Percentiles rank a stretch among this genome's conserved stretches.
Evolutionary conservation across 2,888 invertebrate genomes (phyloP).

Genomic region (Ceraclea dissimilis): DNA sequence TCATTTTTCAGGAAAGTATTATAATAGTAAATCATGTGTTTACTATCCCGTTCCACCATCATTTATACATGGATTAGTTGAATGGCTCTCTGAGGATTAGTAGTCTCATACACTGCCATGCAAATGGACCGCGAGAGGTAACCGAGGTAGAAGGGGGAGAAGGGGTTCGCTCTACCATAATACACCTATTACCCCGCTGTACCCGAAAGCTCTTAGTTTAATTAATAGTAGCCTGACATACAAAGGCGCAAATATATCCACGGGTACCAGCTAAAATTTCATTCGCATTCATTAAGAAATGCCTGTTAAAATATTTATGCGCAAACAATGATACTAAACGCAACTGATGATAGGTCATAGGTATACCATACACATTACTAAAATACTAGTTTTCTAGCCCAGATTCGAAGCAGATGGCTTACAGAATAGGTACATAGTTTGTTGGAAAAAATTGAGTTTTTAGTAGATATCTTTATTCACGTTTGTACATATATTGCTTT

Average conservation of each 20-base stretch:
- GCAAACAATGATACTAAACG: too few species aligned
- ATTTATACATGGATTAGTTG: constrained; percentile 18
- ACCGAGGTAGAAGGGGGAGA: neutral
- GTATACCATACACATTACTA: too few species aligned
- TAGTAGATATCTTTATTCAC: too few species aligned
- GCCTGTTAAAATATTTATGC: too few species aligned
- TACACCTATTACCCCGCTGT: neutral
- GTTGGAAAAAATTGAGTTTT: too few species aligned
- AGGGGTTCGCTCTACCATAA: neutral
- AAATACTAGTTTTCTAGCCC: too few species aligned
- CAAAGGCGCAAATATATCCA: neutral
- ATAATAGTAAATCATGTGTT: neutral
- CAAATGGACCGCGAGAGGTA: constrained; percentile 15
- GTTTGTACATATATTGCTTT: too few species aligned
- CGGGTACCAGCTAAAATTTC: too few species aligned
- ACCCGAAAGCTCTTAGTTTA: neutral
- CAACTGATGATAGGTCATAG: too few species aligned
- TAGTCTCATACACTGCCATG: constrained; percentile 18
- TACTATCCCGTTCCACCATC: neutral
- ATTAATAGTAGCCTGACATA: neutral
- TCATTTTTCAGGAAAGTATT: neutral
- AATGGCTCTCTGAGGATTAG: constrained; percentile 17
- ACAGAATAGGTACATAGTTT: too few species aligned
- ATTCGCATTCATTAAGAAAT: too few species aligned
- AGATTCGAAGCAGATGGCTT: too few species aligned